Base-by-base conservation (phyloP, 1,140 invertebrate genomes). In the Planococcus citri region DNA sequence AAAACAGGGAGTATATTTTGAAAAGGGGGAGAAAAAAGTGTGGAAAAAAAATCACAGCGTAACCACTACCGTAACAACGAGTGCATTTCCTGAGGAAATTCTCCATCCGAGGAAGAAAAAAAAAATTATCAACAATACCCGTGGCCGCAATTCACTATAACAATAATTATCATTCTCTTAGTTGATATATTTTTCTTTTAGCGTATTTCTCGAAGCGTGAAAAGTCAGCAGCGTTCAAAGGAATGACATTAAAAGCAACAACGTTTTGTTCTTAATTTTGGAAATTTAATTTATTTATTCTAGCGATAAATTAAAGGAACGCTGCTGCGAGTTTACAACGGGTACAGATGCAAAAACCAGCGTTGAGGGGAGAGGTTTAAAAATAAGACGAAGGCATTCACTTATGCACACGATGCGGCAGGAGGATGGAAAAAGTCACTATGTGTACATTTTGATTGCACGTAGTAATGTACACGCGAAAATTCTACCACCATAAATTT, bases 161-260 rank as follows among this genome's bases (percentile, higher is more conserved):
- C 17, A 51, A 51, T 51, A 51, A 51, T 51, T 51, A 20, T 51
- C 41, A 51, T 51, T 51, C 12, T 20, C 41, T 51, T 20, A 17
- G 41, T 17, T 51, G 41, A 20, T 51, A n/a, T 51, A 51, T 51
- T 17, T 51, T 51, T 51, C 41, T 51, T 51, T 51, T 17, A 51
- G n/a, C n/a, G 41, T 51, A 51, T 51, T 51, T 51, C 41, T 51
- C 41, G 41, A 51, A 51, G 41, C 41, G 41, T 51, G 41, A 51
- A 51, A 51, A 51, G 41, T 51, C 41, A 51, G n/a, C n/a, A n/a
- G 17, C 41, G 10, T 20, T 51, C 41, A 51, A 51, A 51, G 41
- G 41, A 51, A 51, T 51, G 41, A 51, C 41, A 51, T 51, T 51
- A 51, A 51, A 51, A 51, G 41, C 6, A 33, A 51, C 6, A 51